Evolutionary conservation across 2,797 vertebrate species (phyloP).

Genomic region (Danio albolineatus): DNA sequence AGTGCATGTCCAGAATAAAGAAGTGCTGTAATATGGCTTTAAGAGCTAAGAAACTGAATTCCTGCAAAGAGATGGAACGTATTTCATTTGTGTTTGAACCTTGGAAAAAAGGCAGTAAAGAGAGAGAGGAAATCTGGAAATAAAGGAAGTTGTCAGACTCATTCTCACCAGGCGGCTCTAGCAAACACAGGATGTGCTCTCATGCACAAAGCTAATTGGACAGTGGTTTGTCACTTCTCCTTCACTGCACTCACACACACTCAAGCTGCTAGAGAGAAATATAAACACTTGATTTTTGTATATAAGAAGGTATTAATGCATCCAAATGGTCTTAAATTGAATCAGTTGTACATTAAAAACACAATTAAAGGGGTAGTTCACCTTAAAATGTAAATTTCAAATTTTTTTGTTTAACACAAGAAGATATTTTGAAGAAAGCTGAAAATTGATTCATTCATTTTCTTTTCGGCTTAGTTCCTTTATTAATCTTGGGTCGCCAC

Average conservation of each 20-base stretch:
- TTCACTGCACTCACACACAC: background rate
- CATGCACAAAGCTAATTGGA: constrained; percentile 25
- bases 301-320: background rate
- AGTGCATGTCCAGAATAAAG: background rate
- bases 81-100: background rate
- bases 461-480: too few species aligned
- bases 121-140: background rate
- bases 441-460: too few species aligned
- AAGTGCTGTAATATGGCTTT: background rate
- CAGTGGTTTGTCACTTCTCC: constrained; percentile 20
- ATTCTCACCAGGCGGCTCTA: constrained; percentile 8
- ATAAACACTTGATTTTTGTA: background rate
- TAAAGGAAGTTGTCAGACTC: background rate
- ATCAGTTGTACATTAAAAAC: background rate
- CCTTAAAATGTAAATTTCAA: too few species aligned
- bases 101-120: background rate
- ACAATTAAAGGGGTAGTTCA: too few species aligned
- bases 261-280: background rate
- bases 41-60: background rate
- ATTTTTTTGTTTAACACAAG: too few species aligned
- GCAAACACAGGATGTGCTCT: constrained; percentile 26
- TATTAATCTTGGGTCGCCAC: too few species aligned
- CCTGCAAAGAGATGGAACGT: background rate
- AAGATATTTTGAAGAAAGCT: too few species aligned
- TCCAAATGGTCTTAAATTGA: too few species aligned